These are phyloP conservation scores for Bellardia bayeri DNA, from an alignment of 2,888 invertebrate genomes.

Conservation along the genomic window DNA sequence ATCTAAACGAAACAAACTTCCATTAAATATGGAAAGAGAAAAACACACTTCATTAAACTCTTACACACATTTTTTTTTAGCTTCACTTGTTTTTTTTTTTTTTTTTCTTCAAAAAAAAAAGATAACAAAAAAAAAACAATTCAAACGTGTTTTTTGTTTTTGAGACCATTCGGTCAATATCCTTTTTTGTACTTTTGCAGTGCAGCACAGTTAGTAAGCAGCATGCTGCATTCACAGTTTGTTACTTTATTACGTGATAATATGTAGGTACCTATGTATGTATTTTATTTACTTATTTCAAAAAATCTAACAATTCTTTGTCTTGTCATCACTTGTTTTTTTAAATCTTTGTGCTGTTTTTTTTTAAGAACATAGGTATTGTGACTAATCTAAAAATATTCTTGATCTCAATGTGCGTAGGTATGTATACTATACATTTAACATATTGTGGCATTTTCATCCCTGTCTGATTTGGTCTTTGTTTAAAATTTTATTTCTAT, in stretches of 20 bases:
- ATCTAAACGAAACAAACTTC: too few relatives aligned
- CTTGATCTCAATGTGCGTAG: background rate
- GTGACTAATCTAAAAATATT: constrained; percentile 7
- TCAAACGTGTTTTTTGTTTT: constrained; percentile 33
- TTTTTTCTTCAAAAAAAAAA: background rate
- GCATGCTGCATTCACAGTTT: constrained; percentile 39
- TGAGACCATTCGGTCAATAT: constrained; percentile 56
- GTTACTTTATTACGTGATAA: constrained; percentile 44
- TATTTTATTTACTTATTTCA: background rate
- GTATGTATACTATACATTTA: too few relatives aligned
- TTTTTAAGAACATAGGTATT: background rate
- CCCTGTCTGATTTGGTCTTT: background rate
- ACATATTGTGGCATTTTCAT: background rate
- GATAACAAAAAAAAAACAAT: background rate
- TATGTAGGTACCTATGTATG: background rate
- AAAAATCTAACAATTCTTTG: background rate
- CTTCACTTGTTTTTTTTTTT: too few relatives aligned
- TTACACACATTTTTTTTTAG: too few relatives aligned
- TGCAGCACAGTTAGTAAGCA: constrained; percentile 27
- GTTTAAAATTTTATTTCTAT: background rate
- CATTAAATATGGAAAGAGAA: too few relatives aligned
- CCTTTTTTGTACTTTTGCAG: constrained; percentile 54
- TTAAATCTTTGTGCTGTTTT: background rate
- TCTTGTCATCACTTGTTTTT: background rate
- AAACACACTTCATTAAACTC: too few relatives aligned